A percentile compares a stretch with the other conserved stretches of the same genome.
These are phyloP conservation scores for Eriocheir sinensis DNA, from an alignment of 1,140 invertebrate species.

Conservation along the genomic window DNA sequence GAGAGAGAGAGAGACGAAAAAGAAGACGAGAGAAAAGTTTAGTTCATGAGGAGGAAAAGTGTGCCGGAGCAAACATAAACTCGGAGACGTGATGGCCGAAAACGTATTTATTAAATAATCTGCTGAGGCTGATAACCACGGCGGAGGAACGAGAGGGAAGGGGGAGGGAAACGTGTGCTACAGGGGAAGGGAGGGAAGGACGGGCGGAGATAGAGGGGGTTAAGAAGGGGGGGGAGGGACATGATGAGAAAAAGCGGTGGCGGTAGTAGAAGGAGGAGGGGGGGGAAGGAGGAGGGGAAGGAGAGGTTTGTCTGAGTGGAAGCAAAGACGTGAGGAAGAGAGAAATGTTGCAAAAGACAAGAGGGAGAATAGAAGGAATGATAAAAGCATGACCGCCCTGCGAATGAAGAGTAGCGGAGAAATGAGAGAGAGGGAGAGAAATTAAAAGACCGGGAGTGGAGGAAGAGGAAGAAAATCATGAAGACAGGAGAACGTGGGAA, in stretches of 20 bases:
- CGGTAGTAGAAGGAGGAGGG: not conserved
- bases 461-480: too few species aligned
- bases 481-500: too few species aligned
- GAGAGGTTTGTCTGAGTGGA: not conserved
- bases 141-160: not conserved
- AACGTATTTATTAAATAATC: slow-evolving; percentile 27
- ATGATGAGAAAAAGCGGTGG: not conserved
- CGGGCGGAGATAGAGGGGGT: too few species aligned
- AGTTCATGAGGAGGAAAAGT: not conserved
- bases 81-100: not conserved
- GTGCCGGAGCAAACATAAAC: slow-evolving; percentile 13
- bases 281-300: too few species aligned
- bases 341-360: not conserved
- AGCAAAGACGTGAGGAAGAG: not conserved
- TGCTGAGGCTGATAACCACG: slow-evolving; percentile 20
- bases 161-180: not conserved
- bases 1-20: not conserved
- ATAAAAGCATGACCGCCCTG: too few species aligned
- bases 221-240: not conserved
- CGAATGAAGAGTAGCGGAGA: too few species aligned
- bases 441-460: too few species aligned
- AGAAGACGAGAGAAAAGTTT: not conserved
- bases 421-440: too few species aligned
- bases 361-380: too few species aligned
- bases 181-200: not conserved